Percentiles rank a stretch among this genome's conserved stretches.
phyloP scores from a whole-genome alignment of 2,797 vertebrate species.

The Leucoraja ocellata region DNA sequence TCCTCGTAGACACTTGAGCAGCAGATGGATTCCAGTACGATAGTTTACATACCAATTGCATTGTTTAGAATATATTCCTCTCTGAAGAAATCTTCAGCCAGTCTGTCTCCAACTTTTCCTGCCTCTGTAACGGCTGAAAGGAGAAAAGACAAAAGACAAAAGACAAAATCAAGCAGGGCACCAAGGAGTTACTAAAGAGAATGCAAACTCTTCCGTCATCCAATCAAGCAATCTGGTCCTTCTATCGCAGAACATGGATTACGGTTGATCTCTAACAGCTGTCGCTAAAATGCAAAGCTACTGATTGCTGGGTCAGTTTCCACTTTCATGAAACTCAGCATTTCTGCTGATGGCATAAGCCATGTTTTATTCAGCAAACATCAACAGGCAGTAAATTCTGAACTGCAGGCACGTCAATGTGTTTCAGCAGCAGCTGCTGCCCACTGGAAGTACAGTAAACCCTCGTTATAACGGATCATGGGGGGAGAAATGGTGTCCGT shows the following conservation, averaged over 20 bases:
- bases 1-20: neutral
- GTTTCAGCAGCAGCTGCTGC: neutral
- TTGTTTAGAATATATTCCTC: conserved; percentile 82
- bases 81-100: conserved; percentile 71
- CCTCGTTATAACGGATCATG: too few relatives aligned
- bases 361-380: neutral
- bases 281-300: neutral
- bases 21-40: conserved; percentile 21
- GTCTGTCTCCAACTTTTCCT: conserved; percentile 55
- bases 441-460: neutral
- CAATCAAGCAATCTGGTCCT: neutral
- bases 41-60: conserved; percentile 64
- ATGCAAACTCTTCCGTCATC: neutral
- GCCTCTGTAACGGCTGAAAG: conserved; percentile 68
- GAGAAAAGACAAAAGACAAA: conserved; percentile 3
- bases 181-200: neutral
- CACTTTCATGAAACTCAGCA: neutral
- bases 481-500: too few relatives aligned
- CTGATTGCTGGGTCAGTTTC: neutral
- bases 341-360: neutral
- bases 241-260: neutral
- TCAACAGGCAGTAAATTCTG: neutral
- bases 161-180: neutral
- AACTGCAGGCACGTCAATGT: neutral
- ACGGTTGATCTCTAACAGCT: neutral